Base-by-base conservation (phyloP, 2,888 invertebrate genomes). In the Carpatolechia fugitivella region DNA sequence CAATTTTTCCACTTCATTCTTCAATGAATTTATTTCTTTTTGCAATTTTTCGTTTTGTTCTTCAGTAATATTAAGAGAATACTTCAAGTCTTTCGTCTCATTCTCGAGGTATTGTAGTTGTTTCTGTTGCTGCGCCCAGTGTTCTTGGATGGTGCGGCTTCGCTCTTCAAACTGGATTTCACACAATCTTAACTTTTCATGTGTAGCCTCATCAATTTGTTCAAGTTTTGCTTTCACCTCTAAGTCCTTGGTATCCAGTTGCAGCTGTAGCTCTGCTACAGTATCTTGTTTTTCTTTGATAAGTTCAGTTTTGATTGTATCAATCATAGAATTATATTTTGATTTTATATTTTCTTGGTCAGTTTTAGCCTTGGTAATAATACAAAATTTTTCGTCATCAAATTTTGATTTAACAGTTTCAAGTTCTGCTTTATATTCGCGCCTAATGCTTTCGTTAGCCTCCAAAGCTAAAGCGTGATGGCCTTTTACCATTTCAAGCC, bases 81-180 rank as follows among this genome's bases (percentile, higher is more conserved):
- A 78, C 66, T 80, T 82, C 16, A 89, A 66, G 11, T 86, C 84
- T 56, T 74, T 77, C 1, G 74, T 69, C 71, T 89, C 82, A 50
- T 73, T 78, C 66, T 88, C 85, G 41, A 86, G 63, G 52, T 70
- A 68, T 52, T 77, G 67, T 48, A 89, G 60, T 68, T 77, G 76
- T 38, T 74, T 78, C 61, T 85, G 76, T 60, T 87, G 86, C 57
- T 81, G 74, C 33, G 70, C 59, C 64, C 80, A 84, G 55, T 81
- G 82, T 48, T 85, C 83, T 63, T 90, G 84, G 47, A 90, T 76
- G 58, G 73, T 72, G 41, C 72, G 71, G 36, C 77, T 82, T 35
- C 86, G 75, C 59, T 90, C 89, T 61, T 91, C 90, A 72, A 84
- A 90, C 61, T 90, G 90, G 60, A 90, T 90, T 63, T 90, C 90